Evolutionary conservation across 2,888 invertebrate genomes (phyloP).

Genomic region (Hypsopygia costalis): DNA sequence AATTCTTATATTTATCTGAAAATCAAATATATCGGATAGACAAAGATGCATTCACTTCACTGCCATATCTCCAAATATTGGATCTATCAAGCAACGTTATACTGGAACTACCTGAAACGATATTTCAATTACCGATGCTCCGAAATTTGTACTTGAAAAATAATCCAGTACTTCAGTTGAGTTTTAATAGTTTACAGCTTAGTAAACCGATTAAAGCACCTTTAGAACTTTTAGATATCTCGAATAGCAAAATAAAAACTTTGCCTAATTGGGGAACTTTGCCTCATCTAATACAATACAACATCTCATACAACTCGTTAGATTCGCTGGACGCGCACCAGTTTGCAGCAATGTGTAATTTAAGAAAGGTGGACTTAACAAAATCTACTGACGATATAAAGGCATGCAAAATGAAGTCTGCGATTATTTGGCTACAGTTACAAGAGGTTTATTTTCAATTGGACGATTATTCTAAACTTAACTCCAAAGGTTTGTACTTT

Average conservation of each 20-base stretch:
- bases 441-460: conserved; percentile 49
- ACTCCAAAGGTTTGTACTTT: conserved; percentile 49
- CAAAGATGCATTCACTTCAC: conserved; percentile 70
- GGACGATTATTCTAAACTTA: conserved; percentile 55
- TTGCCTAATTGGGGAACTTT: conserved; percentile 82
- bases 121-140: conserved; percentile 80
- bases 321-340: conserved; percentile 62
- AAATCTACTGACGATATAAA: conserved; percentile 47
- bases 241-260: conserved; percentile 78
- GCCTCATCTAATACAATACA: conserved; percentile 80
- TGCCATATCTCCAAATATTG: conserved; percentile 73
- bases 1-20: conserved; percentile 78
- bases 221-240: conserved; percentile 79
- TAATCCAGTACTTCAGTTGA: conserved; percentile 67
- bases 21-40: conserved; percentile 79
- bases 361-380: conserved; percentile 78
- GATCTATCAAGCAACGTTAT: conserved; percentile 80
- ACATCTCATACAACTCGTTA: conserved; percentile 82
- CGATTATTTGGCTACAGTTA: conserved; percentile 60
- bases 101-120: conserved; percentile 62
- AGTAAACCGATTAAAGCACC: conserved; percentile 80
- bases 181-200: conserved; percentile 50
- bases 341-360: conserved; percentile 82
- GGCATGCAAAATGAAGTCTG: conserved; percentile 48
- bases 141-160: conserved; percentile 81